These are phyloP conservation scores for Galeruca laticollis DNA, from an alignment of 2,888 invertebrate genomes.

Conservation along the genomic window DNA sequence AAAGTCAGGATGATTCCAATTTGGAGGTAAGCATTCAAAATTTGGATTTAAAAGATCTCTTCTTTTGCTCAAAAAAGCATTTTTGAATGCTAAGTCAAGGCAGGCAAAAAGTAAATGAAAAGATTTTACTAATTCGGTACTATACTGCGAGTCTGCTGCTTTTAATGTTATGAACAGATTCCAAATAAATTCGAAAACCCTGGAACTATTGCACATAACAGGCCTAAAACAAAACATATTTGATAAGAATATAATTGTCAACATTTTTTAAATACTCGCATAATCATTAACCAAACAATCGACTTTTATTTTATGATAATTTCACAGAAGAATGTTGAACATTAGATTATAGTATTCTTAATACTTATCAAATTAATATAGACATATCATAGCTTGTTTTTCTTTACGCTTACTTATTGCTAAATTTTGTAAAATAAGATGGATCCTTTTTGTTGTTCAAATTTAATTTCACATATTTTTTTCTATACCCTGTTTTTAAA, in stretches of 20 bases:
- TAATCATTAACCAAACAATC: too few species aligned
- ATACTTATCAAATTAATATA: too few species aligned
- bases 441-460: too few species aligned
- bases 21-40: conserved; percentile 82
- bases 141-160: conserved; percentile 86
- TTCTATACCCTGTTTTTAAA: too few species aligned
- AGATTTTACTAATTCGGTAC: conserved; percentile 94
- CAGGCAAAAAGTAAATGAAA: conserved; percentile 92
- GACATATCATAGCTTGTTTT: too few species aligned
- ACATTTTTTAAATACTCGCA: too few species aligned
- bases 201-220: conserved; percentile 82
- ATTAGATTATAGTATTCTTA: too few species aligned
- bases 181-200: conserved; percentile 95
- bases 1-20: conserved; percentile 73
- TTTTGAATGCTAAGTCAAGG: conserved; percentile 90
- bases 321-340: too few species aligned
- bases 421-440: too few species aligned
- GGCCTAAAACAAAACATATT: conserved; percentile 67
- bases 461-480: too few species aligned
- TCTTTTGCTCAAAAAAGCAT: conserved; percentile 84
- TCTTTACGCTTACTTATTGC: too few species aligned
- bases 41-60: conserved; percentile 87
- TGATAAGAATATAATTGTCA: neutral
- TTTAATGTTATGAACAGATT: conserved; percentile 91
- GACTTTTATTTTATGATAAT: too few species aligned